Evolutionary conservation across 2,888 invertebrate genomes (phyloP).

Genomic region (Notodonta dromedarius): DNA sequence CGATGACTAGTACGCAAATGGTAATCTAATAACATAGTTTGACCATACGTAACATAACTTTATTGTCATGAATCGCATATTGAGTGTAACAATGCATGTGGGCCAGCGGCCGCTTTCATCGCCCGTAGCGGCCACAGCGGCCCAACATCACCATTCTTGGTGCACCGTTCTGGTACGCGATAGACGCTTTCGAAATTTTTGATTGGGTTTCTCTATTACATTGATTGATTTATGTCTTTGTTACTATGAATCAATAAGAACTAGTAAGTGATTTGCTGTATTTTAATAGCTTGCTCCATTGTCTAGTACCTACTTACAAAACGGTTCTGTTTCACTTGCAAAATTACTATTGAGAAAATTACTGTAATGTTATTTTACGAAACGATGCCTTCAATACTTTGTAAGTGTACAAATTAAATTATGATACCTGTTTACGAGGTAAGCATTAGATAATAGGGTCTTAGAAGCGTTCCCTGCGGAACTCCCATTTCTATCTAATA

Average conservation of each 20-base stretch:
- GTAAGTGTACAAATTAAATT: not conserved
- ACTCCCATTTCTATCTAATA: conserved; percentile 22
- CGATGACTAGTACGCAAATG: conserved; percentile 36
- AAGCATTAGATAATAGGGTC: conserved; percentile 11
- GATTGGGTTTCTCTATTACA: conserved; percentile 20
- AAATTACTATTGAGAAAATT: too few relatives aligned
- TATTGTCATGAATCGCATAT: conserved; percentile 44
- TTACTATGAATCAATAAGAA: not conserved
- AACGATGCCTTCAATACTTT: too few relatives aligned
- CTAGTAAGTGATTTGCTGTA: not conserved
- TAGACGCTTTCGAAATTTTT: conserved; percentile 39
- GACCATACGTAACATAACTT: conserved; percentile 42
- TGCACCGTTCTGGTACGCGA: conserved; percentile 37
- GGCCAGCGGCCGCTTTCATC: conserved; percentile 55
- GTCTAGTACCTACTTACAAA: too few relatives aligned
- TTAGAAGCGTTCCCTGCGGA: conserved; percentile 26
- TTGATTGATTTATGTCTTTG: conserved; percentile 4
- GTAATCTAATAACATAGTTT: conserved; percentile 49
- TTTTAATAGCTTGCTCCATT: too few relatives aligned
- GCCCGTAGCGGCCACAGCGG: conserved; percentile 38
- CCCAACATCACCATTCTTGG: conserved; percentile 49
- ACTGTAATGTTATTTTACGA: too few relatives aligned
- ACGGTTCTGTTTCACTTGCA: too few relatives aligned
- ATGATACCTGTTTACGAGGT: not conserved
- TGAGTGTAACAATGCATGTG: conserved; percentile 52